Evolutionary conservation across 1,140 invertebrate genomes (phyloP).

Genomic region (Neodiprion virginianus): DNA sequence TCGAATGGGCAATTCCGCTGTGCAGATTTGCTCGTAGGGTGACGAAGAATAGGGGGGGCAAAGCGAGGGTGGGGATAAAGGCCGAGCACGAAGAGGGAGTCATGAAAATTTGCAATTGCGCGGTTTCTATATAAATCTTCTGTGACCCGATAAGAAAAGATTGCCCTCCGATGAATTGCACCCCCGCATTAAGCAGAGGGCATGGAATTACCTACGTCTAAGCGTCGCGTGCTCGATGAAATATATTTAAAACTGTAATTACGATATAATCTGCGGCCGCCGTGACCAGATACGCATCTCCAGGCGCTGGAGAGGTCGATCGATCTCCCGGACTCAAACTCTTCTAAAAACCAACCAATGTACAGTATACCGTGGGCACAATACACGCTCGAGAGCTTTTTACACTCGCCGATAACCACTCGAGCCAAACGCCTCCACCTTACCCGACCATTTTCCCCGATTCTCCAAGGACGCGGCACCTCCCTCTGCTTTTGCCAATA

Average conservation of each 20-base stretch:
- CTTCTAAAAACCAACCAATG: slow-evolving; percentile 32
- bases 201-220: neutral
- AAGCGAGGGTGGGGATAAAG: neutral
- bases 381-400: no score
- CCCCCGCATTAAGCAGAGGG: neutral
- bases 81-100: slow-evolving; percentile 34
- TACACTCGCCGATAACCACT: no score
- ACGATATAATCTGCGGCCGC: slow-evolving; percentile 55
- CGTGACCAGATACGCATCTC: slow-evolving; percentile 57
- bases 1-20: no score
- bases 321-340: slow-evolving; percentile 46
- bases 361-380: neutral
- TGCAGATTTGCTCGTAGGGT: neutral
- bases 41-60: slow-evolving; percentile 16
- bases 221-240: slow-evolving; percentile 52
- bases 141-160: slow-evolving; percentile 43
- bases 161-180: slow-evolving; percentile 27
- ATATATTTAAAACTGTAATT: slow-evolving; percentile 59
- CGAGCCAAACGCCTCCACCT: no score
- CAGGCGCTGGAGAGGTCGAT: slow-evolving; percentile 43
- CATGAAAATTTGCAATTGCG: slow-evolving; percentile 37
- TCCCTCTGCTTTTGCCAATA: no score
- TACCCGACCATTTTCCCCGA: no score
- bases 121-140: slow-evolving; percentile 42
- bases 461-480: no score